A percentile compares a stretch with the other conserved stretches of the same genome.
These are phyloP conservation scores for Oenanthe oenanthe DNA, from an alignment of 2,113 vertebrate species.

Conservation along the genomic window DNA sequence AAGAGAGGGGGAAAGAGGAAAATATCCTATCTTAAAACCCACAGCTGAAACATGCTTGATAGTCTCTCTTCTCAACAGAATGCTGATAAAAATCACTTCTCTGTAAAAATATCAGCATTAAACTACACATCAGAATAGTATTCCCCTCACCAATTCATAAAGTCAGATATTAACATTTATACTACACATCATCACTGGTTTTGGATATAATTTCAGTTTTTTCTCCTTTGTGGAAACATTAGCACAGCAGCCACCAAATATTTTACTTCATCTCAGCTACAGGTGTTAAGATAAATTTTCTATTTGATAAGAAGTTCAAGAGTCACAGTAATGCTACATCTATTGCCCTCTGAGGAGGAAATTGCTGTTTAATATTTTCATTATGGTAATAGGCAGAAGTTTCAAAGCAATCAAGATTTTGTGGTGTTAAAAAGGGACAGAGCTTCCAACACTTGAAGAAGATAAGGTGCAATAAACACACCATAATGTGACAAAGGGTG, in stretches of 20 bases:
- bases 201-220: background rate
- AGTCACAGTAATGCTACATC: background rate
- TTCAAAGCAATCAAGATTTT: background rate
- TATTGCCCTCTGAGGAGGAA: background rate
- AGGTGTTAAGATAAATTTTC: background rate
- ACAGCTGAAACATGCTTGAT: background rate
- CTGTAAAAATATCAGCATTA: background rate
- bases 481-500: background rate
- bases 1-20: background rate
- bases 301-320: background rate
- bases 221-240: background rate
- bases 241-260: background rate
- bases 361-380: background rate
- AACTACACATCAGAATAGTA: background rate
- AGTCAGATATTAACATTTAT: background rate
- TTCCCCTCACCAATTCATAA: background rate
- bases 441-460: background rate
- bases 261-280: background rate
- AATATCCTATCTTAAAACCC: background rate
- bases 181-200: background rate
- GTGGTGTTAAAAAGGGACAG: background rate
- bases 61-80: background rate
- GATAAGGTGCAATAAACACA: background rate
- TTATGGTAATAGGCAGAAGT: background rate
- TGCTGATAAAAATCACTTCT: background rate